phyloP scores from a whole-genome alignment of 2,888 invertebrate genomes.

The Xylocampa areola region DNA sequence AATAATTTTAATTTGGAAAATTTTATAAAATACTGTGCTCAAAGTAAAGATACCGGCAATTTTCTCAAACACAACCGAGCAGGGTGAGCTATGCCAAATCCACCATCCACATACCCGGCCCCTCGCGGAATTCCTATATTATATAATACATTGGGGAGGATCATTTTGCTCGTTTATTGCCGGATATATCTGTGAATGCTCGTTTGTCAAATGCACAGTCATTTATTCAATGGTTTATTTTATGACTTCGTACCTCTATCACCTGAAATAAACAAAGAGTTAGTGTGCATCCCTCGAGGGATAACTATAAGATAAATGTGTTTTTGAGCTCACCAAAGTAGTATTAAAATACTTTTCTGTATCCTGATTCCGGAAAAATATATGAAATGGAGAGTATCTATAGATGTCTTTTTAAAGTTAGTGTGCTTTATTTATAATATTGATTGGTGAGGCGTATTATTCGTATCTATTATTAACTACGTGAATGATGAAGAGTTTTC shows the following conservation, averaged over 20 bases:
- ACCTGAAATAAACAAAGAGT: constrained; percentile 63
- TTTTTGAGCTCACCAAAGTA: constrained; percentile 57
- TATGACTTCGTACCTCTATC: constrained; percentile 64
- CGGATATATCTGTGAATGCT: constrained; percentile 87
- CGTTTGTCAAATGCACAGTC: constrained; percentile 89
- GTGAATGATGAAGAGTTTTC: too few relatives aligned
- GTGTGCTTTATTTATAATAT: too few relatives aligned
- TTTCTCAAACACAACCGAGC: constrained; percentile 59
- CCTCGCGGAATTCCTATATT: constrained; percentile 83
- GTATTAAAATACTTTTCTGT: constrained; percentile 50
- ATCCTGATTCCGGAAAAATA: constrained; percentile 15
- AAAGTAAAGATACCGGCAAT: constrained; percentile 23
- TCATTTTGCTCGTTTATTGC: constrained; percentile 86
- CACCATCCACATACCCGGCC: constrained; percentile 76
- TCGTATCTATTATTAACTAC: too few relatives aligned
- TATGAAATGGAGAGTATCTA: not conserved
- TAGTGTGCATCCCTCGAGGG: constrained; percentile 58
- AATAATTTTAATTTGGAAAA: constrained; percentile 13
- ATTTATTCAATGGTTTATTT: constrained; percentile 85
- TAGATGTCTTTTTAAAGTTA: not conserved
- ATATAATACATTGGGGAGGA: constrained; percentile 87
- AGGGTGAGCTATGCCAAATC: constrained; percentile 78
- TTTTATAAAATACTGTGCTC: constrained; percentile 5
- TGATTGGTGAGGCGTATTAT: too few relatives aligned
- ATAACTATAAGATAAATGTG: constrained; percentile 56